Conservation (phyloP, 2,888 invertebrate genomes). For the Geotrupes spiniger region DNA sequence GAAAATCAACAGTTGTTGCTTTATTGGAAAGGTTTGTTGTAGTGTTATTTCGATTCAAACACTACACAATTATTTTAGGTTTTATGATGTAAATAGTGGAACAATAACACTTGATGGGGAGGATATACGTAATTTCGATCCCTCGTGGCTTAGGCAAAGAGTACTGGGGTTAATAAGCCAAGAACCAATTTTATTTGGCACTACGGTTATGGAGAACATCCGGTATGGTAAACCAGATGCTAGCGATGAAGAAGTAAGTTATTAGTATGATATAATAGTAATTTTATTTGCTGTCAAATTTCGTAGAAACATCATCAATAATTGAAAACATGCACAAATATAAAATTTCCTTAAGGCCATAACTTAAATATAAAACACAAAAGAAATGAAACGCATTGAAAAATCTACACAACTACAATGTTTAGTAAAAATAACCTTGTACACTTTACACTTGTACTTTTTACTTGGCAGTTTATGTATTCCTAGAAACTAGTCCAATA, state of each 20-base stretch:
- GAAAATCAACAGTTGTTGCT: slow-evolving; percentile 90
- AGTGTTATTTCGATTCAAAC: neutral
- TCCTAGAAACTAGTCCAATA: too few species aligned
- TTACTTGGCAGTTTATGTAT: too few species aligned
- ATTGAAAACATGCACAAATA: too few species aligned
- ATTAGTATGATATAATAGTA: slow-evolving; percentile 7
- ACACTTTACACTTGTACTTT: too few species aligned
- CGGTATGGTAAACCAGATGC: slow-evolving; percentile 79
- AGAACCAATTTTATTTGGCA: slow-evolving; percentile 92
- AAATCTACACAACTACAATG: too few species aligned
- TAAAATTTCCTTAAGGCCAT: too few species aligned
- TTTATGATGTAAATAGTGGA: slow-evolving; percentile 78
- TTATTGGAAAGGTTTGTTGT: slow-evolving; percentile 72
- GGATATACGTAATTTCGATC: slow-evolving; percentile 69
- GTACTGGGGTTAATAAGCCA: slow-evolving; percentile 88
- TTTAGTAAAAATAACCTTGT: too few species aligned
- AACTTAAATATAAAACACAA: too few species aligned
- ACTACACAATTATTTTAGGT: slow-evolving; percentile 51
- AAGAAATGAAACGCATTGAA: too few species aligned
- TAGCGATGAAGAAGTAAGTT: slow-evolving; percentile 63
- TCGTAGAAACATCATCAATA: too few species aligned
- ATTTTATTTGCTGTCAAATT: too few species aligned
- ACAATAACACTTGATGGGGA: slow-evolving; percentile 71
- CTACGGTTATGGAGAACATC: slow-evolving; percentile 89
- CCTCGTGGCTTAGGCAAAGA: slow-evolving; percentile 80